These are phyloP conservation scores for Amiota mariae DNA, from an alignment of 2,888 invertebrate species.

Conservation along the genomic window DNA sequence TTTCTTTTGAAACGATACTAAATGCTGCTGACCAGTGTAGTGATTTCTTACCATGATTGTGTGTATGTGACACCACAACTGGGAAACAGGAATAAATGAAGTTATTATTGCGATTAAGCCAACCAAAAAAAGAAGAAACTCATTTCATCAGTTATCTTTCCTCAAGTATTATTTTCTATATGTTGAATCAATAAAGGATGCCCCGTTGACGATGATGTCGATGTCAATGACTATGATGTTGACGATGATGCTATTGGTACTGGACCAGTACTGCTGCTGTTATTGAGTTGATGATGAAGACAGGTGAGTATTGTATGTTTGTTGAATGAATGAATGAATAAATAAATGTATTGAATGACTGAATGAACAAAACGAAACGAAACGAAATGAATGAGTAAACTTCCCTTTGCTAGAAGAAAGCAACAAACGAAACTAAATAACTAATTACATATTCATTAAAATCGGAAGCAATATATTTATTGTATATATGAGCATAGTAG, in stretches of 20 bases:
- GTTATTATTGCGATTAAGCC: slow-evolving; percentile 15
- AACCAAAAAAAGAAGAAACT: not conserved
- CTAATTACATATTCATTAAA: slow-evolving; percentile 69
- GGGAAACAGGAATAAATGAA: slow-evolving; percentile 4
- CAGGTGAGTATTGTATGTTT: slow-evolving; percentile 7
- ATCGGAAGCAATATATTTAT: slow-evolving; percentile 46
- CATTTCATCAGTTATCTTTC: not conserved
- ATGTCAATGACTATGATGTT: not conserved
- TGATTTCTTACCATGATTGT: not conserved
- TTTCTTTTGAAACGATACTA: no score
- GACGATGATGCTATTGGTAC: no score
- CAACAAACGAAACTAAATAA: slow-evolving; percentile 52
- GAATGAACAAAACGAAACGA: slow-evolving; percentile 1
- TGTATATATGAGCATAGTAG: no score
- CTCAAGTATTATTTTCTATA: no score
- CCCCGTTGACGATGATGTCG: not conserved
- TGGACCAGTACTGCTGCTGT: no score
- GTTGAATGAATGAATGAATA: slow-evolving; percentile 1
- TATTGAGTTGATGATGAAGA: not conserved
- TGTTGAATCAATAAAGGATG: no score
- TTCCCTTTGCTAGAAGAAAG: slow-evolving; percentile 22
- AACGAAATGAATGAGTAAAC: not conserved
- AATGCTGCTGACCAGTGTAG: no score
- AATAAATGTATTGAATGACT: slow-evolving; percentile 18
- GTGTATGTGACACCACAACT: not conserved